Percentiles rank a stretch among this genome's conserved stretches.
Conservation (phyloP, 2,797 vertebrate species). For the Tiaroga cobitis region DNA sequence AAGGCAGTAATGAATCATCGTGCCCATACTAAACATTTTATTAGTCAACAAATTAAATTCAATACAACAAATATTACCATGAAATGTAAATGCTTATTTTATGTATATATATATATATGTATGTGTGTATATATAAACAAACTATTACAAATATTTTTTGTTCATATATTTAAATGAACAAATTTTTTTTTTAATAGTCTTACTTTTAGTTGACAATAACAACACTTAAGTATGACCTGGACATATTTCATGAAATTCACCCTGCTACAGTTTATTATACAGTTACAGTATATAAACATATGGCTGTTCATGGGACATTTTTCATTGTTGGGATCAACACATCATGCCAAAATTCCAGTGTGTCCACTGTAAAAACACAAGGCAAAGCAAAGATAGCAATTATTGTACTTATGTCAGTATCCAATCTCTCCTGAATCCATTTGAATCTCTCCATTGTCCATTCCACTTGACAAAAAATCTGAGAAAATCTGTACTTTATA, state of each 20-base stretch:
- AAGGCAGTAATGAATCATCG: neutral
- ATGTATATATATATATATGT: no score
- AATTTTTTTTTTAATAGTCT: neutral
- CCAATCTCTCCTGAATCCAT: neutral
- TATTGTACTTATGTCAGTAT: neutral
- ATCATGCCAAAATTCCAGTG: neutral
- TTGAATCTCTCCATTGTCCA: no score
- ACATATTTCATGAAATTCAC: neutral
- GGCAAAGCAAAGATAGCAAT: neutral
- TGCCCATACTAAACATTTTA: neutral
- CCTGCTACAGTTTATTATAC: neutral
- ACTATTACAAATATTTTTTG: no score
- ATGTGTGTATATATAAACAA: no score
- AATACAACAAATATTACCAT: no score
- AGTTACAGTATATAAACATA: neutral
- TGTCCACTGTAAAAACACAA: neutral
- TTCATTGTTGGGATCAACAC: neutral
- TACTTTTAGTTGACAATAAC: neutral
- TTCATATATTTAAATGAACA: no score
- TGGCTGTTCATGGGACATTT: neutral
- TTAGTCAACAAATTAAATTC: no score
- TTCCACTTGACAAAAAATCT: neutral
- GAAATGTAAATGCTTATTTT: no score
- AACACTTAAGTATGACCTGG: neutral
- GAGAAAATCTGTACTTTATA: neutral